phyloP scores from a whole-genome alignment of 2,888 invertebrate species.

The Drosophila prolongata region DNA sequence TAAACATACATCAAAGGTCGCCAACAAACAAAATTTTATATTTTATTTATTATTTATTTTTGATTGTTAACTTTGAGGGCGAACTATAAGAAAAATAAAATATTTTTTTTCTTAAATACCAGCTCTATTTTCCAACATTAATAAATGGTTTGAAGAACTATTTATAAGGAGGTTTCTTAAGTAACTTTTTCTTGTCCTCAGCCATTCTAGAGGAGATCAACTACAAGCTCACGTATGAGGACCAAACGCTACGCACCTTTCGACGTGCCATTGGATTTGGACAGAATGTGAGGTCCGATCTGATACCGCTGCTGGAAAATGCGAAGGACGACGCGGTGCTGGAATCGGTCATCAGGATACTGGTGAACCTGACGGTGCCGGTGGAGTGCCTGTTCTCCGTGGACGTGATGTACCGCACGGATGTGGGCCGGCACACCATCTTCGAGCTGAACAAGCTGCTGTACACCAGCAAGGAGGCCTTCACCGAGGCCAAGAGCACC shows the following conservation, averaged over 20 bases:
- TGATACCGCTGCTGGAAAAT: constrained; percentile 89
- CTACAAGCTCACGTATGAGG: constrained; percentile 88
- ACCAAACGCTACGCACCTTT: constrained; percentile 88
- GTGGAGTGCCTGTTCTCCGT: constrained; percentile 90
- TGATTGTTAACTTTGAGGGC: too few relatives aligned
- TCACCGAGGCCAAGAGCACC: constrained; percentile 88
- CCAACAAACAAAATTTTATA: too few relatives aligned
- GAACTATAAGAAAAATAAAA: too few relatives aligned
- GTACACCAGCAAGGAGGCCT: constrained; percentile 88
- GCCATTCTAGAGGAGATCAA: constrained; percentile 88
- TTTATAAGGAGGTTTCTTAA: too few relatives aligned
- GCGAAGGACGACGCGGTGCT: constrained; percentile 88
- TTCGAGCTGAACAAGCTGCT: constrained; percentile 90
- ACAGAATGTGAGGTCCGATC: constrained; percentile 89
- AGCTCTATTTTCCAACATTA: too few relatives aligned
- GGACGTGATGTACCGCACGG: constrained; percentile 87
- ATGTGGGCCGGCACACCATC: constrained; percentile 89
- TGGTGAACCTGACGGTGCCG: constrained; percentile 90
- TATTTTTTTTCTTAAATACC: too few relatives aligned
- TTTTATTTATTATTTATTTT: too few relatives aligned
- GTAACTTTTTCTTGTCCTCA: constrained; percentile 66
- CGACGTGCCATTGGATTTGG: constrained; percentile 90
- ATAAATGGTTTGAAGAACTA: too few relatives aligned
- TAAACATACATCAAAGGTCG: too few relatives aligned
- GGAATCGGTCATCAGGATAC: constrained; percentile 88